Evolutionary conservation across 2,113 vertebrate genomes (phyloP).

Genomic region (Malurus melanocephalus): DNA sequence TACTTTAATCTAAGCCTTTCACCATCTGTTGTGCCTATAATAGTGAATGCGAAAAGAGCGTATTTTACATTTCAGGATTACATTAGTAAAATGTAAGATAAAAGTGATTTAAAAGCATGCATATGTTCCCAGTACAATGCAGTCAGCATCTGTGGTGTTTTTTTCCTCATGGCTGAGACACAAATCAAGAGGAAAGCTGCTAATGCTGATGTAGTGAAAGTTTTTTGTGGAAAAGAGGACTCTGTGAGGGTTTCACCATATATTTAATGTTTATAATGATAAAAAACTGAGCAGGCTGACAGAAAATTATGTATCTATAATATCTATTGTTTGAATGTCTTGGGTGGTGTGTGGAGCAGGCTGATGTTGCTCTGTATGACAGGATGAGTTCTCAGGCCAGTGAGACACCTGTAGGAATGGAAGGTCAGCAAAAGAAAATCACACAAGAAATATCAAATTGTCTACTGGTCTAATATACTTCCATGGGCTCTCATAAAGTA

Average conservation of each 20-base stretch:
- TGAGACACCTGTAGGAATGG: constrained; percentile 16
- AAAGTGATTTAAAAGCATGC: constrained; percentile 84
- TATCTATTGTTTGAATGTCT: constrained; percentile 60
- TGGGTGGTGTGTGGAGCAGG: not conserved
- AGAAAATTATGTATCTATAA: constrained; percentile 45
- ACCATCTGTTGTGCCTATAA: constrained; percentile 80
- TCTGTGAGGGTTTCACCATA: constrained; percentile 54
- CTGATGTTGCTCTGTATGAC: not conserved
- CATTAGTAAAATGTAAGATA: constrained; percentile 83
- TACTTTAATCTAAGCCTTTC: constrained; percentile 79
- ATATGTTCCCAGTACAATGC: constrained; percentile 74
- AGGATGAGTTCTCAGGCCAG: not conserved
- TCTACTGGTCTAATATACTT: not conserved
- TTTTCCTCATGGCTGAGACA: constrained; percentile 67
- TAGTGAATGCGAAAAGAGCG: constrained; percentile 70
- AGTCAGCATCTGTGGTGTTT: constrained; percentile 72
- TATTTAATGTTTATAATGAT: constrained; percentile 64
- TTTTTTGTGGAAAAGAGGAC: constrained; percentile 63
- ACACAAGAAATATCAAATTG: not conserved
- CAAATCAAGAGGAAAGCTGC: constrained; percentile 75
- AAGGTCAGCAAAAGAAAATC: not conserved
- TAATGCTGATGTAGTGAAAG: constrained; percentile 68
- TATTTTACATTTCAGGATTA: constrained; percentile 83
- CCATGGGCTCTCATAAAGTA: not conserved
- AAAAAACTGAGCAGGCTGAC: constrained; percentile 60